These are phyloP conservation scores for Cenopis cana DNA, from an alignment of 2,888 invertebrate genomes.

Conservation along the genomic window DNA sequence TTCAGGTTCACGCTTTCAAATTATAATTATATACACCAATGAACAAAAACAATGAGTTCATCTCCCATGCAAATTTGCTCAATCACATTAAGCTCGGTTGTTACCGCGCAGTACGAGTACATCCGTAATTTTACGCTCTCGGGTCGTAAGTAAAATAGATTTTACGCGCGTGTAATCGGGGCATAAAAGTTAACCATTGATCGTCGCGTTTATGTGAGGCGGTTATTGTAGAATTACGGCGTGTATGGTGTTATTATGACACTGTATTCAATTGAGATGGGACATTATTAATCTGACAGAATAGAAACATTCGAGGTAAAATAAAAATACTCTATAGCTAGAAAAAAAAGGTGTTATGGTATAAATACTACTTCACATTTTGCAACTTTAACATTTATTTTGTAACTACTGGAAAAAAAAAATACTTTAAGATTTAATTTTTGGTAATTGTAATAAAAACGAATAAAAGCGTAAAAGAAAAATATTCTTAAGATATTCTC, in stretches of 20 bases:
- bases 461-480: too few relatives aligned
- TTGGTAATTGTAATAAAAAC: too few relatives aligned
- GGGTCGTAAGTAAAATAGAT: slow-evolving; percentile 14
- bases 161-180: slow-evolving; percentile 4
- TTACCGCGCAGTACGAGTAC: background rate
- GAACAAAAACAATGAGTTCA: background rate
- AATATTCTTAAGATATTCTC: too few relatives aligned
- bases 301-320: too few relatives aligned
- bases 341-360: too few relatives aligned
- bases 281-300: background rate
- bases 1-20: background rate
- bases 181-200: slow-evolving; percentile 1
- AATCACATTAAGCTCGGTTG: background rate
- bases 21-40: background rate
- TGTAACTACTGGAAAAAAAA: too few relatives aligned
- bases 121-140: slow-evolving; percentile 14
- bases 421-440: too few relatives aligned
- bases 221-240: background rate
- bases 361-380: too few relatives aligned
- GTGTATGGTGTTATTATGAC: background rate
- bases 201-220: background rate
- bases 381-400: too few relatives aligned
- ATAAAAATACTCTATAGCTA: too few relatives aligned
- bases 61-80: background rate
- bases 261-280: background rate